Base-by-base conservation (phyloP, 2,113 vertebrate species). In the Propithecus coquereli region DNA sequence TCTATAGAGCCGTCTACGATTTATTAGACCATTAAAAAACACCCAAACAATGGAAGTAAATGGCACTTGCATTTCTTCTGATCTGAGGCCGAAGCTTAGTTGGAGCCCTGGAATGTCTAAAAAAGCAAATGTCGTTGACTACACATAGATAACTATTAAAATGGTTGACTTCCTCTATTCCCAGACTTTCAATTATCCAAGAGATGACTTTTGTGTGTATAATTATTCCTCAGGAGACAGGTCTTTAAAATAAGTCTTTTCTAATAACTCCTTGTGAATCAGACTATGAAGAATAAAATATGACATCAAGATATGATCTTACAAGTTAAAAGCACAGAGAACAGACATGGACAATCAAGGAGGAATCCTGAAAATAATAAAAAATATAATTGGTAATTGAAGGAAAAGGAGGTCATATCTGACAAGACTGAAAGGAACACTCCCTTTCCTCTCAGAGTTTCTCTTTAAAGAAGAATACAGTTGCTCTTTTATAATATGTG, bases 191-290 rank as follows among this genome's bases (percentile, higher is more conserved):
- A 96, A 95, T 98, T 97, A 95, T 91, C 92, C 57, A 96, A 65
- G 87, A 94, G 65, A 84, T 95, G 92, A 81, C 87, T 95, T 97
- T 66, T 92, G 84, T 92, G 90, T 91, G 74, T 91, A 87, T 94
- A 96, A 96, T 95, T 83, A 90, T 96, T 97, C 54, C 74, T 87
- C 93, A 97, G 88, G 84, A 96, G 93, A 97, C 93, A 96, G 86
- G 57, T 76, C 93, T 96, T 97, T 97, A 94, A 95, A 95, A 88
- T 90, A 92, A 92, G 94, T 95, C 92, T 96, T 97, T 96, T 96
- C 88, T 97, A 96, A 97, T 97, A 97, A 96, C 23, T 95, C 25
- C 86, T 95, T 97, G 94, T 97, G 93, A 98, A 97, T 97, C 86
- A 94, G 93, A 95, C 95, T 91, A 85, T 87, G 86, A 93, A 97